These are phyloP conservation scores for Ormyrus rosae DNA, from an alignment of 2,888 invertebrate genomes.

Conservation along the genomic window DNA sequence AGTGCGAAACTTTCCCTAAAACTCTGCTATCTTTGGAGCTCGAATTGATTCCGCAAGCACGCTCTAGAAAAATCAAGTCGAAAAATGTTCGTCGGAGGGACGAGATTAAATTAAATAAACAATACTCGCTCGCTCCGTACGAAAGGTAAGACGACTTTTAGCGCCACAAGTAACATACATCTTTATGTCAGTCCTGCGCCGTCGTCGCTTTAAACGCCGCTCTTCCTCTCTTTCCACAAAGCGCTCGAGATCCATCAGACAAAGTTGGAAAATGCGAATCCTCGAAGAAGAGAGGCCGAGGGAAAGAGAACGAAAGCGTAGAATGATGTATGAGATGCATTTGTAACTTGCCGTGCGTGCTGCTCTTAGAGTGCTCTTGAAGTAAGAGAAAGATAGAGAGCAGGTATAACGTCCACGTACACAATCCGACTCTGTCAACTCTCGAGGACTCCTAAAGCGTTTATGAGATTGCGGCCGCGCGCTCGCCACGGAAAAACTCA, in stretches of 20 bases:
- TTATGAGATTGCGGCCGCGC: constrained; percentile 2
- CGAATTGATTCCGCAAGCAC: too few species aligned
- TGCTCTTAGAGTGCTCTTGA: constrained; percentile 9
- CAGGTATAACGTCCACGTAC: constrained; percentile 1
- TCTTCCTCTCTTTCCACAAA: too few species aligned
- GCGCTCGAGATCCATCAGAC: constrained; percentile 7
- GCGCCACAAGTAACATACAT: constrained; percentile 28
- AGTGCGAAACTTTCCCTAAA: constrained; percentile 12
- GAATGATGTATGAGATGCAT: constrained; percentile 68
- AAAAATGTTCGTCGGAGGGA: too few species aligned
- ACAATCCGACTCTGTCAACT: constrained; percentile 27
- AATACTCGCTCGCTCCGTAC: too few species aligned
- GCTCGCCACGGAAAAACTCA: constrained; percentile 15
- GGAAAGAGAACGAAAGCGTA: constrained; percentile 47
- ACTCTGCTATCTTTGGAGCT: neutral
- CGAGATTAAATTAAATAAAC: too few species aligned
- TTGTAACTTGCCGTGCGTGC: constrained; percentile 62
- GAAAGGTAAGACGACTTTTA: constrained; percentile 13
- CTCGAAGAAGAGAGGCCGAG: constrained; percentile 11
- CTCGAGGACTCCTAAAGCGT: constrained; percentile 22
- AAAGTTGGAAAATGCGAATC: constrained; percentile 4
- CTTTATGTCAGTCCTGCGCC: constrained; percentile 34
- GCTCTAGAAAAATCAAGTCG: too few species aligned
- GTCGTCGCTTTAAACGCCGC: constrained; percentile 27
- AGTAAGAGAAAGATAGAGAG: constrained; percentile 14